Evolutionary conservation across 2,113 vertebrate species (phyloP).

Genomic region (Calypte anna): DNA sequence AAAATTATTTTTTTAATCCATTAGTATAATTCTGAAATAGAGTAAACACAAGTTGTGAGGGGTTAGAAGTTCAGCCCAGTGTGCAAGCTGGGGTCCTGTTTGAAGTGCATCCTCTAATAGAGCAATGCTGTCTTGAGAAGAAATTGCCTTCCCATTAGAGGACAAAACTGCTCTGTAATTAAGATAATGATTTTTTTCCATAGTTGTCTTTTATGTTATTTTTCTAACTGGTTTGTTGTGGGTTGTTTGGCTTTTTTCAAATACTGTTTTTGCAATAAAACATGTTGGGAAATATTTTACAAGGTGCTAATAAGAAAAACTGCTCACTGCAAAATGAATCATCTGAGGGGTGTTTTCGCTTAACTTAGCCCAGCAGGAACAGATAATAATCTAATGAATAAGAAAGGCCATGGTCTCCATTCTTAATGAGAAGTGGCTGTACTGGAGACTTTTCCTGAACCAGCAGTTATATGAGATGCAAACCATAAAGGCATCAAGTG

Average conservation of each 20-base stretch:
- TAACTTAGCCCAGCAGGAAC: neutral
- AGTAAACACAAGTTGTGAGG: neutral
- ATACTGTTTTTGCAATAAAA: neutral
- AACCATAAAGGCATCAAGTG: neutral
- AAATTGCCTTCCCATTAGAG: slow-evolving; percentile 2
- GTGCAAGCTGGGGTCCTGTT: neutral
- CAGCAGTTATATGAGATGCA: neutral
- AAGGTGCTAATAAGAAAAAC: slow-evolving; percentile 2
- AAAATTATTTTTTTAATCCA: neutral
- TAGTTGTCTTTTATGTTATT: neutral
- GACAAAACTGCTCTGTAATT: slow-evolving; percentile 27
- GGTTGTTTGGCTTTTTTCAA: neutral
- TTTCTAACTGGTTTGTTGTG: neutral
- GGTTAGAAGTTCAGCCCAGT: neutral
- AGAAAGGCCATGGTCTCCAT: neutral
- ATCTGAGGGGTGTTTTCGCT: neutral
- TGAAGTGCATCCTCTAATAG: neutral
- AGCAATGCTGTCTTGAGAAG: neutral
- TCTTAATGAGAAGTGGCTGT: neutral
- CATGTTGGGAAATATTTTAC: neutral
- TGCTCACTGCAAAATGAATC: neutral
- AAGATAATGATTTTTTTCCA: slow-evolving; percentile 20
- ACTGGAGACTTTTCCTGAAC: neutral
- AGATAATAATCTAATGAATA: neutral
- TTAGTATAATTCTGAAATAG: neutral